Evolutionary conservation across 2,113 vertebrate genomes (phyloP), one percentile per base, ranked within the genome.

Genomic region (Willisornis vidua): DNA sequence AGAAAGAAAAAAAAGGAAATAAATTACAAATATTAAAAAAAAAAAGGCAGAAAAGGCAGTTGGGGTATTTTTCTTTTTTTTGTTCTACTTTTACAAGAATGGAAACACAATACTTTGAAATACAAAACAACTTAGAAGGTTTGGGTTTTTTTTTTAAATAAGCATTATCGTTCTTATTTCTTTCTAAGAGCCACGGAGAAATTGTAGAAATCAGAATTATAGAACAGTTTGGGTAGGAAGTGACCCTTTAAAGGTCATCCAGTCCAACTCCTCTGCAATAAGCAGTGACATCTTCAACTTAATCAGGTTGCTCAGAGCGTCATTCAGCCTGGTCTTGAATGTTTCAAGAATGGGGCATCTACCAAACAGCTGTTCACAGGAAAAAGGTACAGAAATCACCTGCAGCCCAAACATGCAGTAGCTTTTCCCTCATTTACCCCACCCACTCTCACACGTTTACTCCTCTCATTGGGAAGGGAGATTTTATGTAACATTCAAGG

Each of bases 361-460:
- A 28, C 12, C 39, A 65, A 80, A 61, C 7, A 90, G 10, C 19
- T 63, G 7, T 4, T 58, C 62, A 31, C 5, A 51, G 9, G 9
- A 67, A 33, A 7, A 83, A 52, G 0, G 1, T 4, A n/a, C 2
- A 45, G 33, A 61, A 91, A 66, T 51, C 35, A 83, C 14, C 13
- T 52, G 29, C 37, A 86, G 19, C 7, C 28, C 12, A 29, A 61
- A 29, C 4, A 35, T 7, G 23, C 9, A 35, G 6, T 5, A 25
- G 61, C 7, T 35, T 83, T 45, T 76, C 10, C 23, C 33, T 68
- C 25, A 37, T 65, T 89, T 67, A 58, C 18, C 9, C 29, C 35
- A n/a, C 12, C 14, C 18, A 25, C 18, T 3, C 29, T 88, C 4
- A 1, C 19, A 52, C 19, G 7, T 5, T 9, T 1, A 54, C 15